Conservation (phyloP, 2,888 invertebrate species). For the Drosophila neotestacea region DNA sequence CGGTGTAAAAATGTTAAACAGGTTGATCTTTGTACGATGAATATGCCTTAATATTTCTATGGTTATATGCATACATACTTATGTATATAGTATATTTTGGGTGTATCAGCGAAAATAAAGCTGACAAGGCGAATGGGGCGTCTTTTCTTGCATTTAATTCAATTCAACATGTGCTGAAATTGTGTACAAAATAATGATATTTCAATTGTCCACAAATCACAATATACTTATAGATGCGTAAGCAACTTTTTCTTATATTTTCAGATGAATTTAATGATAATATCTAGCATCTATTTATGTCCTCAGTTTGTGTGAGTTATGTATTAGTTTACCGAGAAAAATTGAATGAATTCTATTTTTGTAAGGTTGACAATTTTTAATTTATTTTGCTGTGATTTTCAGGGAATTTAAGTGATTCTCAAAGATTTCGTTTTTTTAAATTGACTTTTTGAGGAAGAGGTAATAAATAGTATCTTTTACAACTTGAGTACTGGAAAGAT, state of each 20-base stretch:
- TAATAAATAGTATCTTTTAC: no score
- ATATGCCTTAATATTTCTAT: slow-evolving; percentile 18
- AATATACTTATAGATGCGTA: slow-evolving; percentile 5
- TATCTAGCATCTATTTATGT: slow-evolving; percentile 9
- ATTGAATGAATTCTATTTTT: slow-evolving; percentile 23
- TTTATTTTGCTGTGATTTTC: not conserved
- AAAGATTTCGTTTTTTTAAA: no score
- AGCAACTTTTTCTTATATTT: not conserved
- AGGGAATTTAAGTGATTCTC: slow-evolving; percentile 4
- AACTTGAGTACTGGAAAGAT: no score
- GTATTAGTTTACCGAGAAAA: not conserved
- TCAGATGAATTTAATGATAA: not conserved
- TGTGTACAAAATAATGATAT: slow-evolving; percentile 5
- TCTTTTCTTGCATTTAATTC: slow-evolving; percentile 1
- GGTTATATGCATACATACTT: not conserved
- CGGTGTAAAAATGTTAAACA: slow-evolving; percentile 66
- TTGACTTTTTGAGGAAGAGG: no score
- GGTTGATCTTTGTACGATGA: slow-evolving; percentile 53
- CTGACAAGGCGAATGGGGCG: slow-evolving; percentile 26
- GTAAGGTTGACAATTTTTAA: not conserved
- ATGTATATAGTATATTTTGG: slow-evolving; percentile 7
- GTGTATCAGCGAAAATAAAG: slow-evolving; percentile 28
- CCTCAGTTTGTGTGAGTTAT: not conserved
- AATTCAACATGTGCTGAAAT: slow-evolving; percentile 9
- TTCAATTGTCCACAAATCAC: slow-evolving; percentile 12